Base-by-base conservation (phyloP, 1,140 invertebrate genomes). In the Batillaria attramentaria region DNA sequence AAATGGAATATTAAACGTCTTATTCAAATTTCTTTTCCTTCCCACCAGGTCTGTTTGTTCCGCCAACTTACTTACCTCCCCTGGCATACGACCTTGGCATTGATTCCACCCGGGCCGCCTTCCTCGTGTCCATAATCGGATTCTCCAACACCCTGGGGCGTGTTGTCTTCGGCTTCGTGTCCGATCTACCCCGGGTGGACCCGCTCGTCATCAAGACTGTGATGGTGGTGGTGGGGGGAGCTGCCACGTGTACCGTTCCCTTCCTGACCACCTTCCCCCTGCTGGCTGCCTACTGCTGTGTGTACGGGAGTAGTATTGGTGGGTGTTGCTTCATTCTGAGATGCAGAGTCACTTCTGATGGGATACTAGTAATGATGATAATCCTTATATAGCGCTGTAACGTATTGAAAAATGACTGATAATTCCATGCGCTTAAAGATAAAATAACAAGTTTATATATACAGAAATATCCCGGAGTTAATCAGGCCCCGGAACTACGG, bases 251-350 rank as follows among this genome's bases (percentile, higher is more conserved):
- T 54, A 87, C 95, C 18, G 95, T 95, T 80, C 96, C 96, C 0
- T 87, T 95, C 3, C 94, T 93, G 39, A 83, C 80, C 28, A 84
- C 84, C 31, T 91, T 87, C 88, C 79, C 91, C 87, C 74, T 96
- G 92, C 89, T 97, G 94, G 86, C 97, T 92, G 92, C 93, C 37
- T 99, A 97, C 88, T 94, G 94, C 24, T 91, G 93, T 3, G 88
- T 96, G 5, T 99, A 98, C 90, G 98, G 97, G 72, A 91, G 98
- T 41, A 94, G 96, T 79, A 96, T 97, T 86, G 96, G 97, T 98
- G 91, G 74, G 72, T n/a, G n/a, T n/a, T n/a, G n/a, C n/a, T n/a
- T n/a, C n/a, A n/a, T n/a, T n/a, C n/a, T n/a, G n/a, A n/a, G n/a
- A n/a, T n/a, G n/a, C n/a, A n/a, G n/a, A n/a, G n/a, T n/a, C n/a